Percentiles rank a stretch among this genome's conserved stretches.
phyloP scores from a whole-genome alignment of 1,140 invertebrate species.

The Battus philenor region DNA sequence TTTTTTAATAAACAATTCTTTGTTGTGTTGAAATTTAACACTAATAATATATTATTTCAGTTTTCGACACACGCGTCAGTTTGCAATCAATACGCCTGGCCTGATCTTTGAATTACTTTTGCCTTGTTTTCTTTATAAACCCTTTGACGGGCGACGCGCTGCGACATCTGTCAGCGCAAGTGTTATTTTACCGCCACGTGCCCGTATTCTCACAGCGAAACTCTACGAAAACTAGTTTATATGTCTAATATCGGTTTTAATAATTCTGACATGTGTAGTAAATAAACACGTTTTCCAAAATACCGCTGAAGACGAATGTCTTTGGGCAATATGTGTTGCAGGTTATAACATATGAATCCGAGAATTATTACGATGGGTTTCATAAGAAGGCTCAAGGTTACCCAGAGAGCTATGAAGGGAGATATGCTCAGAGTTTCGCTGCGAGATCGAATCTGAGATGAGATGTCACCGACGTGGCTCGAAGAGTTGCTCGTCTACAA shows the following conservation, averaged over 20 bases:
- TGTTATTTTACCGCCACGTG: slow-evolving; percentile 2
- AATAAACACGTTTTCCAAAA: not conserved
- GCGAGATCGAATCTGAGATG: no score
- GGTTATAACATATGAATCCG: no score
- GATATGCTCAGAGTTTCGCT: no score
- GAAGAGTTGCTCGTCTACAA: not conserved
- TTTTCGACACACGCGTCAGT: not conserved
- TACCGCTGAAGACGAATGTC: not conserved
- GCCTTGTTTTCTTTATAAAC: slow-evolving; percentile 12
- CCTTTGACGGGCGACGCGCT: slow-evolving; percentile 5
- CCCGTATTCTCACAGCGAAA: slow-evolving; percentile 8
- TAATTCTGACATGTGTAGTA: no score
- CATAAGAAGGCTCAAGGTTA: no score
- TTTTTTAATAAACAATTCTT: not conserved
- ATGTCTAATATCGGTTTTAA: not conserved
- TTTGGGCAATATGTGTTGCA: not conserved
- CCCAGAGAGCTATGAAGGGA: no score
- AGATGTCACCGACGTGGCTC: no score
- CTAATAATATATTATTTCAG: not conserved
- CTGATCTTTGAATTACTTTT: not conserved
- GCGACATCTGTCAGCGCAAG: slow-evolving; percentile 1
- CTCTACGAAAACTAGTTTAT: slow-evolving; percentile 1
- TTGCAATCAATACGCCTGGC: not conserved
- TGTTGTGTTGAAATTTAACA: not conserved
- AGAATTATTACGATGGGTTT: no score